phyloP scores from a whole-genome alignment of 1,140 invertebrate genomes.

The Pantala flavescens region DNA sequence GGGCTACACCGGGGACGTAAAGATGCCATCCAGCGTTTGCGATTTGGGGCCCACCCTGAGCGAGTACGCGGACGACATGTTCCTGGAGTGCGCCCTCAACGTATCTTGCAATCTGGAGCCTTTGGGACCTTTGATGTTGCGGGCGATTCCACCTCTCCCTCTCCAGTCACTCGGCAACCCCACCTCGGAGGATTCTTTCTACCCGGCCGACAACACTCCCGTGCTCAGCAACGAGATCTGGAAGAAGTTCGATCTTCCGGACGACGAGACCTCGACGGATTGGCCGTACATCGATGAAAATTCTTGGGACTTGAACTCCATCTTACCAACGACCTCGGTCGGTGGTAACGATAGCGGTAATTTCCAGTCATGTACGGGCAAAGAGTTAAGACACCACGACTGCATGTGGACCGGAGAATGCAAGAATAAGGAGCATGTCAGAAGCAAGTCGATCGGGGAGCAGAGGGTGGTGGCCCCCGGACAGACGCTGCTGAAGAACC shows the following conservation, averaged over 20 bases:
- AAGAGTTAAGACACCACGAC: constrained; percentile 45
- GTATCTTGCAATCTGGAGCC: too few species aligned
- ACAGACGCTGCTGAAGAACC: not conserved
- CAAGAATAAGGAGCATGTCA: constrained; percentile 11
- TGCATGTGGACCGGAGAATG: constrained; percentile 57
- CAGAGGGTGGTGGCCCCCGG: not conserved
- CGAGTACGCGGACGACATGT: not conserved
- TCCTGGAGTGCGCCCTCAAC: not conserved
- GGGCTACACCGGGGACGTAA: too few species aligned
- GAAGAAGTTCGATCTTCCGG: constrained; percentile 41
- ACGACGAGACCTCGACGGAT: not conserved
- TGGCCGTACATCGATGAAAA: not conserved
- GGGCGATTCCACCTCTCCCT: not conserved
- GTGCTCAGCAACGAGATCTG: constrained; percentile 37
- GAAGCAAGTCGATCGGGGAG: not conserved
- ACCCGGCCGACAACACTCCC: not conserved
- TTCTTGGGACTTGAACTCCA: constrained; percentile 21
- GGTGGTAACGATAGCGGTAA: constrained; percentile 25
- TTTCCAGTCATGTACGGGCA: constrained; percentile 23
- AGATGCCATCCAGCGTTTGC: not conserved
- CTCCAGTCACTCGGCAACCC: not conserved
- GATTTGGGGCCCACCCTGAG: not conserved
- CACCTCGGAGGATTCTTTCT: not conserved
- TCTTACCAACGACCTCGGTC: constrained; percentile 27
- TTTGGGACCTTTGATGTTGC: too few species aligned